Evolutionary conservation across 35 echinoderm and acorn worm genomes (phyloP).

Genomic region (Acanthaster planci): DNA sequence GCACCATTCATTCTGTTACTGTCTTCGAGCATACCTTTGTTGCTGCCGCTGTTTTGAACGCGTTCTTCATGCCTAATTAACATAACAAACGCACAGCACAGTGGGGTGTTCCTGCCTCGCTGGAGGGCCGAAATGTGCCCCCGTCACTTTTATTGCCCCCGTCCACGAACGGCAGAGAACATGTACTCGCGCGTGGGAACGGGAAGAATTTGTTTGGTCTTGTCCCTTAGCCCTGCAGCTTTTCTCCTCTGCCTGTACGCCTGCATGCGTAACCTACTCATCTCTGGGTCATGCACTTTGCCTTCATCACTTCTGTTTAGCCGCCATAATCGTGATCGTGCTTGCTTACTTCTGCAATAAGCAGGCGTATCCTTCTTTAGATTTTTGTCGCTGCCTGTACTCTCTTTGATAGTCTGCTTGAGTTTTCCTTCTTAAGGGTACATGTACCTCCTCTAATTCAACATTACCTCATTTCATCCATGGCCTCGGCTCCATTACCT

Average conservation of each 20-base stretch:
- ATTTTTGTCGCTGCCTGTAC: slow-evolving; percentile 13
- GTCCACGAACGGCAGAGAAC: too few species aligned
- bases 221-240: slow-evolving; percentile 9
- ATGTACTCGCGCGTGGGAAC: too few species aligned
- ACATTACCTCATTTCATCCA: not conserved
- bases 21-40: too few species aligned
- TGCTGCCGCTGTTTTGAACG: too few species aligned
- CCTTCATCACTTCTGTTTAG: slow-evolving; percentile 1
- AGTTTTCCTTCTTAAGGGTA: slow-evolving; percentile 10
- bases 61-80: too few species aligned
- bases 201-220: too few species aligned
- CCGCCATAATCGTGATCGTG: not conserved
- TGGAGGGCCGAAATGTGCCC: too few species aligned
- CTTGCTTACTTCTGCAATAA: not conserved
- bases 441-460: not conserved
- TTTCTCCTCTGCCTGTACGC: slow-evolving; percentile 7
- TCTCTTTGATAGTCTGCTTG: slow-evolving; percentile 34
- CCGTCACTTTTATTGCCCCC: too few species aligned
- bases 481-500: not conserved
- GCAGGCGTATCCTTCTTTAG: not conserved
- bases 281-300: not conserved
- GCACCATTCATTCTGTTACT: too few species aligned
- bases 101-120: too few species aligned
- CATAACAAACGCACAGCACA: too few species aligned
- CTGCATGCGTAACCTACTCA: not conserved